These are phyloP conservation scores for Hyposmocoma kahamanoa DNA, from an alignment of 1,140 invertebrate species.

Conservation along the genomic window DNA sequence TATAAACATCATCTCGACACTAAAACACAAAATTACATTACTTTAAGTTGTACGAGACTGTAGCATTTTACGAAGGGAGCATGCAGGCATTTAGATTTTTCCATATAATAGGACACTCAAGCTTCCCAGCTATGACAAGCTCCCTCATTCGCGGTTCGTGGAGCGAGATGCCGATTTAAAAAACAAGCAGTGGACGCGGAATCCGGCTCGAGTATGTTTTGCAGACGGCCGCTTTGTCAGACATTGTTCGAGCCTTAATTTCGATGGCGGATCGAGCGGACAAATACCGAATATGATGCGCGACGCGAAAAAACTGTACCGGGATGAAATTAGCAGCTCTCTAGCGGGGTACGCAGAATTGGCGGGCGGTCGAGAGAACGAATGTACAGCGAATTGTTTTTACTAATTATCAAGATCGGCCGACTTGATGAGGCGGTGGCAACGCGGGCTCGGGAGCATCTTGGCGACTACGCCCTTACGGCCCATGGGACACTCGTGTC, in stretches of 20 bases:
- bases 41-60: too few species aligned
- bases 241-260: conserved; percentile 71
- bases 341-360: conserved; percentile 67
- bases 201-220: conserved; percentile 65
- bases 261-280: conserved; percentile 63
- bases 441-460: conserved; percentile 7
- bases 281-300: conserved; percentile 72
- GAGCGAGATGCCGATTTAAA: conserved; percentile 57
- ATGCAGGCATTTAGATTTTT: conserved; percentile 51
- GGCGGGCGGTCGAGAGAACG: conserved; percentile 67
- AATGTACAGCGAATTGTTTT: conserved; percentile 66
- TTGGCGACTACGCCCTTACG: conserved; percentile 14
- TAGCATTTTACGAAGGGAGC: conserved; percentile 28
- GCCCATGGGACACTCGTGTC: background rate
- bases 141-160: conserved; percentile 63
- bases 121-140: conserved; percentile 69
- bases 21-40: too few species aligned
- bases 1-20: conserved; percentile 8
- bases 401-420: conserved; percentile 59
- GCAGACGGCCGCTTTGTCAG: conserved; percentile 69
- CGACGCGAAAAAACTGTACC: conserved; percentile 66
- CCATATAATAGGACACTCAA: conserved; percentile 68
- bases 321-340: conserved; percentile 69
- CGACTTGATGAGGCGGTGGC: conserved; percentile 51
- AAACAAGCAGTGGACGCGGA: conserved; percentile 56